phyloP scores from a whole-genome alignment of 2,888 invertebrate genomes.

The Kryphioiulus occultus region DNA sequence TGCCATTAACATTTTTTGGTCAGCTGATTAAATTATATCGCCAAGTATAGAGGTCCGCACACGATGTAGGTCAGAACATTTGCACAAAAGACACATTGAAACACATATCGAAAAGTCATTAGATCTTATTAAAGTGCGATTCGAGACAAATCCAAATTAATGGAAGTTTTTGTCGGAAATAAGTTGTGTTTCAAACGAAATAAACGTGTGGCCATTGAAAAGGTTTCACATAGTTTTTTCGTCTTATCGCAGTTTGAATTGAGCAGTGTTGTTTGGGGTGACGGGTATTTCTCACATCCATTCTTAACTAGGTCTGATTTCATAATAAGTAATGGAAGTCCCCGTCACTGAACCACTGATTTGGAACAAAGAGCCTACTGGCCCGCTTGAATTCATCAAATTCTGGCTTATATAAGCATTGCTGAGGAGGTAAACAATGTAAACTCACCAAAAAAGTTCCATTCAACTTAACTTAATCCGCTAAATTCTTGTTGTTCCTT shows the following conservation, averaged over 20 bases:
- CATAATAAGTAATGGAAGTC: conserved; percentile 14
- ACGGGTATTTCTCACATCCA: neutral
- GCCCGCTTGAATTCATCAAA: neutral
- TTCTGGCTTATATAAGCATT: neutral
- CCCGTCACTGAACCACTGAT: conserved; percentile 15
- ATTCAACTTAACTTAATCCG: neutral
- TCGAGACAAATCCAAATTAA: conserved; percentile 4
- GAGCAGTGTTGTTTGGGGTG: neutral
- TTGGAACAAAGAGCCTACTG: neutral
- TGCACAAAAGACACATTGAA: neutral
- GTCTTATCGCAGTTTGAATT: neutral
- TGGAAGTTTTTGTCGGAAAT: neutral
- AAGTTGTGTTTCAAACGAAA: neutral
- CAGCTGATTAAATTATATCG: neutral
- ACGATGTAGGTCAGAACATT: neutral
- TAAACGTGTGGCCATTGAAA: neutral
- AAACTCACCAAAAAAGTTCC: neutral
- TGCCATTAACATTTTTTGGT: neutral
- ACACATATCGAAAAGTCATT: neutral
- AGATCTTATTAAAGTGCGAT: neutral
- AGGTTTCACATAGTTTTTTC: conserved; percentile 8
- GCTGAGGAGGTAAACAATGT: neutral
- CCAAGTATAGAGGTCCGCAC: neutral
- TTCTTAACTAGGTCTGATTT: neutral
- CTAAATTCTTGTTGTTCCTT: neutral